phyloP scores from a whole-genome alignment of 2,113 vertebrate species.

The Caranx melampygus region DNA sequence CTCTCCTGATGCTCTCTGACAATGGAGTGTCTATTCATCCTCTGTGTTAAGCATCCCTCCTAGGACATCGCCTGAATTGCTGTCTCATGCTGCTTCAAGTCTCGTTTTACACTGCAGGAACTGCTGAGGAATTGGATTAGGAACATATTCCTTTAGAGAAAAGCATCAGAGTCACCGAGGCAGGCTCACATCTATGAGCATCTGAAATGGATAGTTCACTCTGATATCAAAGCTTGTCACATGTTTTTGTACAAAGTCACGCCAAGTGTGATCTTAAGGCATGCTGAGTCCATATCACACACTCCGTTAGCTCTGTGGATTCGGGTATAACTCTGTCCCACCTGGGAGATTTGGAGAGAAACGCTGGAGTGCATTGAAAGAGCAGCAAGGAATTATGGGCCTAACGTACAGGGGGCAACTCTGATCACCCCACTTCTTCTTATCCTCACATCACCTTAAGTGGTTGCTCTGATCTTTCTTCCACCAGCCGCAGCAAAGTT shows the following conservation, averaged over 20 bases:
- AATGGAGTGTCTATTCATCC: constrained; percentile 71
- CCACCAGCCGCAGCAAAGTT: constrained; percentile 23
- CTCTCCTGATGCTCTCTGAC: constrained; percentile 71
- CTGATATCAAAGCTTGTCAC: constrained; percentile 62
- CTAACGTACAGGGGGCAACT: constrained; percentile 4
- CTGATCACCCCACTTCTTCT: constrained; percentile 36
- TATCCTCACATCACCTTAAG: constrained; percentile 59
- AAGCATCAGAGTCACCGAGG: constrained; percentile 52
- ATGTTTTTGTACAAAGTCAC: constrained; percentile 63
- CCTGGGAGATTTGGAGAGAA: constrained; percentile 49
- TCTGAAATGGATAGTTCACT: constrained; percentile 59
- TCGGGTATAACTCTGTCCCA: constrained; percentile 35
- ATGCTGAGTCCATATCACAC: constrained; percentile 64
- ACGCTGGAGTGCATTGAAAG: constrained; percentile 25
- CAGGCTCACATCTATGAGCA: constrained; percentile 28
- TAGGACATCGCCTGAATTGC: constrained; percentile 71
- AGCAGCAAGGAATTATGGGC: constrained; percentile 37
- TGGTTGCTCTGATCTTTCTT: constrained; percentile 41
- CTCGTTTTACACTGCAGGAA: constrained; percentile 71
- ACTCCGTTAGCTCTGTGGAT: constrained; percentile 45
- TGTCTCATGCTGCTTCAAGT: constrained; percentile 77
- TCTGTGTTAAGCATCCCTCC: constrained; percentile 68
- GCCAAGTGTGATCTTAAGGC: constrained; percentile 55
- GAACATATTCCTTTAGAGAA: constrained; percentile 66
- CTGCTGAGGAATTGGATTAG: constrained; percentile 75